phyloP scores from a whole-genome alignment of 2,888 invertebrate species.

The Balanococcus diminutus region DNA sequence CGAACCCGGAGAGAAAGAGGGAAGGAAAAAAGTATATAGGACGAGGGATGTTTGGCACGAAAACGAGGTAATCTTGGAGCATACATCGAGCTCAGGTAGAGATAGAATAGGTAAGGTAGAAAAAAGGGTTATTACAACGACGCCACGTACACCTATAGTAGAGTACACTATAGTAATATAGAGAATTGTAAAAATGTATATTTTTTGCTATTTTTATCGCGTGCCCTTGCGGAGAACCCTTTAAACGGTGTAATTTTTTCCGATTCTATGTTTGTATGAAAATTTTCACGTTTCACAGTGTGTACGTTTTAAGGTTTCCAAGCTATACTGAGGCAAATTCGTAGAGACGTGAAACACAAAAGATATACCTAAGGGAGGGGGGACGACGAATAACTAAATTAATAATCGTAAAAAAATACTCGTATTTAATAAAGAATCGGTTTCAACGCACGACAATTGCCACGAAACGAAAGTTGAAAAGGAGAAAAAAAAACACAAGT shows the following conservation, averaged over 20 bases:
- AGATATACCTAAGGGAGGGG: neutral
- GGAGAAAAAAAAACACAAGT: neutral
- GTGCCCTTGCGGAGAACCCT: neutral
- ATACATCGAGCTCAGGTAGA: slow-evolving; percentile 4
- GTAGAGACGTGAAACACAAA: neutral
- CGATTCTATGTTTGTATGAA: neutral
- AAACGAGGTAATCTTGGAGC: neutral
- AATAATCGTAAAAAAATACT: neutral
- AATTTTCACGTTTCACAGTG: neutral
- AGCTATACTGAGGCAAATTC: neutral
- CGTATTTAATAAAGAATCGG: neutral
- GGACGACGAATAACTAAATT: neutral
- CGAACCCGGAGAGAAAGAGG: neutral
- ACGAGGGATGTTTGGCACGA: neutral
- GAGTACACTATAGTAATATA: too few relatives aligned
- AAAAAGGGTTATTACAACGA: too few relatives aligned
- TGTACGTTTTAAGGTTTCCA: neutral
- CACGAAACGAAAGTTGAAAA: too few relatives aligned
- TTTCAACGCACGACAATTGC: neutral
- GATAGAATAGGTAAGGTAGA: neutral
- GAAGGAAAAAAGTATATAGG: too few relatives aligned
- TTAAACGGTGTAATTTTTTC: neutral
- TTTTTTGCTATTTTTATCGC: neutral
- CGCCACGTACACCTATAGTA: neutral
- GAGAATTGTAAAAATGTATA: neutral